Conservation (phyloP, 2,888 invertebrate species). For the Nebria brevicollis region DNA sequence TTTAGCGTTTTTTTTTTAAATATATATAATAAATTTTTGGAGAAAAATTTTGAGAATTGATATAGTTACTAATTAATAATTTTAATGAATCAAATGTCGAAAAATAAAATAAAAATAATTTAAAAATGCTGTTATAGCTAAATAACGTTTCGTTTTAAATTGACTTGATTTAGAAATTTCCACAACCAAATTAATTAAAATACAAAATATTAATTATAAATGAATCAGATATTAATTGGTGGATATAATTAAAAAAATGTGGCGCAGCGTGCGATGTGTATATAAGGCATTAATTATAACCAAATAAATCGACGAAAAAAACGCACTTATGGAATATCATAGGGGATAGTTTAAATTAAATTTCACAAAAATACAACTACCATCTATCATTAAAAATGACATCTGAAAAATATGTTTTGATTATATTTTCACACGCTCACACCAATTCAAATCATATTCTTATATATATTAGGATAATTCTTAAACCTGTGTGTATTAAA, state of each 20-base stretch:
- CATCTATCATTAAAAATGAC: not conserved
- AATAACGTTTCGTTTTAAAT: not conserved
- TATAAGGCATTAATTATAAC: not conserved
- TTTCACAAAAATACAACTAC: not conserved
- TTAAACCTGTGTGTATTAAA: too few species aligned
- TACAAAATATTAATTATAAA: constrained; percentile 1
- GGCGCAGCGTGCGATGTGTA: not conserved
- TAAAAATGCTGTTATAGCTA: not conserved
- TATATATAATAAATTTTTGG: too few species aligned
- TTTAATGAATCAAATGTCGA: not conserved
- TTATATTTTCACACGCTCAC: not conserved
- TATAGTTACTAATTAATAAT: not conserved
- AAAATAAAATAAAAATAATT: not conserved
- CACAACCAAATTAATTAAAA: not conserved
- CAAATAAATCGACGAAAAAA: not conserved
- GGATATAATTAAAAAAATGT: not conserved
- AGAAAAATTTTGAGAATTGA: not conserved
- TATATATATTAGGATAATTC: too few species aligned
- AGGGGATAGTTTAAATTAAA: not conserved
- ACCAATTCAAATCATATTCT: too few species aligned
- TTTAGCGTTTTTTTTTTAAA: too few species aligned
- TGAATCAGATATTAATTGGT: not conserved
- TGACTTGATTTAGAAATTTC: not conserved
- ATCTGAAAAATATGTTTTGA: not conserved
- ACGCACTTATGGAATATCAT: too few species aligned